Base-by-base conservation (phyloP, 2,113 vertebrate genomes). In the Chaetops frenatus region DNA sequence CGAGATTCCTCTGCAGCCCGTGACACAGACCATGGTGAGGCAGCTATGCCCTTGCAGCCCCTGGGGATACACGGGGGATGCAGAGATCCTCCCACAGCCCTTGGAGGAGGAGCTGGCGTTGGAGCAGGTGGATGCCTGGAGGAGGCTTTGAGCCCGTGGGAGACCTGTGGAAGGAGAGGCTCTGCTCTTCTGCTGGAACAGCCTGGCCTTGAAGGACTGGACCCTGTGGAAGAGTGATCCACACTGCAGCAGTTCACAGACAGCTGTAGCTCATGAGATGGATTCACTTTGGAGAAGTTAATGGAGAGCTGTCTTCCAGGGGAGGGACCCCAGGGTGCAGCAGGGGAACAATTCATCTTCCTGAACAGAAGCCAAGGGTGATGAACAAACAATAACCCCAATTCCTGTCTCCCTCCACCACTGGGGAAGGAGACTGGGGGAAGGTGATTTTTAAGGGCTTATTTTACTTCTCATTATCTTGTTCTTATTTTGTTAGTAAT, bases 81-180 rank as follows among this genome's bases (percentile, higher is more conserved):
- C 11, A n/a, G 24, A 57, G 51, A 35, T 65, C 16, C 31, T 35
- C 6, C 10, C 1, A 0, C 4, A 35, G 16, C 13, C 12, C 0
- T 0, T 18, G 25, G 7, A 57, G 25, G 8, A 64, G n/a, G 12
- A 56, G 5, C 4, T 1, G 1, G 35, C 0, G 0, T 9, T 4
- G 4, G 42, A 42, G 21, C 0, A 0, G 6, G 29, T 48, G 35
- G 12, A 35, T 20, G 42, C 12, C 20, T 40, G 21, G 24, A 57
- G 60, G 24, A 64, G 19, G 5, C 8, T 47, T 10, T 65, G 60
- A 85, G 29, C 12, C 24, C 29, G 4, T 24, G 8, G 42, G 29
- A 58, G 19, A 15, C 18, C 44, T 4, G 6, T 42, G 44, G 20
- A 57, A 44, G 25, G 51, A 76, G 25, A 8, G 4, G 8, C 2